These are phyloP conservation scores for Sarcophaga variegata DNA, from an alignment of 2,888 invertebrate species.

Conservation along the genomic window DNA sequence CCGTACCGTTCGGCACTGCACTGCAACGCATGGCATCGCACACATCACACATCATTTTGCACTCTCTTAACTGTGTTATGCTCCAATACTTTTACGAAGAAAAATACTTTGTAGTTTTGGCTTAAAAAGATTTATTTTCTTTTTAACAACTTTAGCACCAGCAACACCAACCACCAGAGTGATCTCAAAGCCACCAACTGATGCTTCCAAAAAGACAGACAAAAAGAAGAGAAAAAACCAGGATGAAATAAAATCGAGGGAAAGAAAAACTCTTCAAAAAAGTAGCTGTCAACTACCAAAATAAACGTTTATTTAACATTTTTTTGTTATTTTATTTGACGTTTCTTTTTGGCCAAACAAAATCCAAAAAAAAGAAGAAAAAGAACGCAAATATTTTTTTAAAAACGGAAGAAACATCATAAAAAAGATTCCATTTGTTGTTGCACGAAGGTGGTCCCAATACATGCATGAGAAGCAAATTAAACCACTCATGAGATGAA, in stretches of 20 bases:
- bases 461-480: slow-evolving; percentile 32
- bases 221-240: background rate
- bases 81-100: slow-evolving; percentile 33
- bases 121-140: slow-evolving; percentile 61
- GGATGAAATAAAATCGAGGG: too few relatives aligned
- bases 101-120: slow-evolving; percentile 42
- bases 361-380: background rate
- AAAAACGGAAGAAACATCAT: slow-evolving; percentile 47
- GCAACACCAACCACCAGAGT: slow-evolving; percentile 19
- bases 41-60: slow-evolving; percentile 5
- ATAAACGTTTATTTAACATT: slow-evolving; percentile 63
- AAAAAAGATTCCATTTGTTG: slow-evolving; percentile 41
- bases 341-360: slow-evolving; percentile 47
- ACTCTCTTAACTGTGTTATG: slow-evolving; percentile 32
- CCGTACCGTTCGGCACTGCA: background rate
- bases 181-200: slow-evolving; percentile 2
- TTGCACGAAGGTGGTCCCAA: slow-evolving; percentile 60
- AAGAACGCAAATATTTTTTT: slow-evolving; percentile 28
- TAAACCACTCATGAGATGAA: slow-evolving; percentile 46
- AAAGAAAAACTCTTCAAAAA: slow-evolving; percentile 16
- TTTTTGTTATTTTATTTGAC: background rate
- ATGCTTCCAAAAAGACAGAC: background rate
- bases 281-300: slow-evolving; percentile 65
- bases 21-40: background rate
- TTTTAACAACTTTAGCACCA: slow-evolving; percentile 64